Percentiles rank a stretch among this genome's conserved stretches.
These are phyloP conservation scores for Catharus minimus DNA, from an alignment of 2,113 vertebrate genomes.

Conservation along the genomic window DNA sequence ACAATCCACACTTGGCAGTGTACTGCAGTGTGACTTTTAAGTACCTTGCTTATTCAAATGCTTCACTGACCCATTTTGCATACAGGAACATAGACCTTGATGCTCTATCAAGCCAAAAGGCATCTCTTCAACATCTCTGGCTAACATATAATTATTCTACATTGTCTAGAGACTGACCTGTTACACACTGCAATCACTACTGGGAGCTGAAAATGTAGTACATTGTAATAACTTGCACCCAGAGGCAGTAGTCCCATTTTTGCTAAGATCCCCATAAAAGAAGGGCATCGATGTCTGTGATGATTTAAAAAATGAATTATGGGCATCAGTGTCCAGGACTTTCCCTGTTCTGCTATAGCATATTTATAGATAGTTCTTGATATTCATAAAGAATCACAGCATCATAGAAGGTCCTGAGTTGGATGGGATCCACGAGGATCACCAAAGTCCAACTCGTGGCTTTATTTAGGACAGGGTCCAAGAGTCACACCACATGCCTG, in stretches of 20 bases:
- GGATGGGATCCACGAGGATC: background rate
- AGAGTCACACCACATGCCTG: background rate
- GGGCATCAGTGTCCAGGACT: background rate
- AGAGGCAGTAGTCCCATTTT: background rate
- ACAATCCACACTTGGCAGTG: background rate
- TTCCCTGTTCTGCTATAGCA: background rate
- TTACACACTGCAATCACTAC: background rate
- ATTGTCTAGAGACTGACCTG: background rate
- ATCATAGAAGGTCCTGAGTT: background rate
- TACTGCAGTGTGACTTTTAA: background rate
- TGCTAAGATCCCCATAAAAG: background rate
- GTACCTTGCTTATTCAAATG: background rate
- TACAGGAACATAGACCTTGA: background rate
- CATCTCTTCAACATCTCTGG: background rate
- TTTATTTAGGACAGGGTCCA: too few relatives aligned
- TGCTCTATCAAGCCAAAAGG: background rate
- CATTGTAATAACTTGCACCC: background rate
- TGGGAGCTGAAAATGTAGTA: background rate
- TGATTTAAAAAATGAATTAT: background rate
- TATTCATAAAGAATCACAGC: background rate
- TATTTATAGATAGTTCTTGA: background rate
- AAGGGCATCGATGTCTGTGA: background rate
- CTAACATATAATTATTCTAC: background rate
- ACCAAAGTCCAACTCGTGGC: background rate
- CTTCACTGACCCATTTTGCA: background rate